phyloP scores from a whole-genome alignment of 92 coral and sea anemone species.

The Porites rus region DNA sequence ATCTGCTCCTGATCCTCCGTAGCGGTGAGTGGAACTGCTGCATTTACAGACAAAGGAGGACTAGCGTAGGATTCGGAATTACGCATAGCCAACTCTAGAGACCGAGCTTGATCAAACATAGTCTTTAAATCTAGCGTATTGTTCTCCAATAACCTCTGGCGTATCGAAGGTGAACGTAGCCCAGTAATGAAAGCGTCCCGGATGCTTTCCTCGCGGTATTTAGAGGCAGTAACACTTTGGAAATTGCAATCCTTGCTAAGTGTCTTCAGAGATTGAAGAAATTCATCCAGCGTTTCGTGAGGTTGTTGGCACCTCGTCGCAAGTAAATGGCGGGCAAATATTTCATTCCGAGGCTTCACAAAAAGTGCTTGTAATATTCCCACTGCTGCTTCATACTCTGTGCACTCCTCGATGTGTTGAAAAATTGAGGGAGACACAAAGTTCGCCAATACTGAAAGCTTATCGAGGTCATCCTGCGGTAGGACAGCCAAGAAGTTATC shows the following conservation, averaged over 20 bases:
- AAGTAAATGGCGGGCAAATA: slow-evolving; percentile 66
- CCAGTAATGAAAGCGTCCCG: slow-evolving; percentile 58
- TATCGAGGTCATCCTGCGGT: neutral
- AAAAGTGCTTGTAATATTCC: slow-evolving; percentile 42
- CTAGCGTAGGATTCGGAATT: neutral
- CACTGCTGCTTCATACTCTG: slow-evolving; percentile 50
- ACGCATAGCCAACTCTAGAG: neutral
- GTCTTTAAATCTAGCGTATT: slow-evolving; percentile 51
- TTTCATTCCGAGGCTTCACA: slow-evolving; percentile 27
- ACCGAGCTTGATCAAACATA: slow-evolving; percentile 60
- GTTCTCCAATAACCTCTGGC: slow-evolving; percentile 49
- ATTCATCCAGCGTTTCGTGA: slow-evolving; percentile 37
- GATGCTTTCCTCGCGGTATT: slow-evolving; percentile 47
- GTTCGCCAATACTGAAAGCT: too few relatives aligned
- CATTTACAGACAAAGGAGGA: neutral
- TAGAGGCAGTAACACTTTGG: slow-evolving; percentile 42
- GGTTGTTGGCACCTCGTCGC: slow-evolving; percentile 63
- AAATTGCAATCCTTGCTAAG: slow-evolving; percentile 47
- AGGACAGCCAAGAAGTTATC: too few relatives aligned
- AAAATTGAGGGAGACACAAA: slow-evolving; percentile 31
- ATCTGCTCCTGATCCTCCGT: too few relatives aligned
- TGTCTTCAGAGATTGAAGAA: slow-evolving; percentile 57
- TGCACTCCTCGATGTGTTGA: slow-evolving; percentile 52
- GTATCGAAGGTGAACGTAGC: slow-evolving; percentile 30
- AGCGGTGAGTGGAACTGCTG: too few relatives aligned